Evolutionary conservation across 1,140 invertebrate genomes (phyloP).

Genomic region (Papilio glaucus): DNA sequence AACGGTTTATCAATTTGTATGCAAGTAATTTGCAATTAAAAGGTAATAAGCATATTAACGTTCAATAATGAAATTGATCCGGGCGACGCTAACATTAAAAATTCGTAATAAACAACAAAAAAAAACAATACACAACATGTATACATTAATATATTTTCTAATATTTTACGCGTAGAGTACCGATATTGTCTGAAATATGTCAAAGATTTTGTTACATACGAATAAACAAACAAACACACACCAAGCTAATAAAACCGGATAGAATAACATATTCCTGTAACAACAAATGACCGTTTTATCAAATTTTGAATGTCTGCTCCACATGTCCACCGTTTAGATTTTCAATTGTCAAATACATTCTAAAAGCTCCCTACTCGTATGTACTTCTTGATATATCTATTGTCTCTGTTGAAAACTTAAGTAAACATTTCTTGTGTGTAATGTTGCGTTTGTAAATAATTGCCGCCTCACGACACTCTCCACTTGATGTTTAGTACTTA

Average conservation of each 20-base stretch:
- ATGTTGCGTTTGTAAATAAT: background rate
- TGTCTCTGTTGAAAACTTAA: background rate
- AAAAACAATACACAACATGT: too few relatives aligned
- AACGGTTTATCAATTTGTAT: background rate
- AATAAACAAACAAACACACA: too few relatives aligned
- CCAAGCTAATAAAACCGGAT: too few relatives aligned
- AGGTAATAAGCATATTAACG: too few relatives aligned
- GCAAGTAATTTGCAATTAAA: too few relatives aligned
- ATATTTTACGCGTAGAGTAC: too few relatives aligned
- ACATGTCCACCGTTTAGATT: background rate
- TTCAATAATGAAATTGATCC: background rate
- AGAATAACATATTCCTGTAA: background rate
- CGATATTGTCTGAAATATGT: too few relatives aligned
- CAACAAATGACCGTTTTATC: background rate
- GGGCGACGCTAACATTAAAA: background rate
- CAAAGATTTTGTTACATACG: too few relatives aligned
- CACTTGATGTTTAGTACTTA: background rate
- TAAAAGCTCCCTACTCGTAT: slow-evolving; percentile 9
- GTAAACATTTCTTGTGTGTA: slow-evolving; percentile 15
- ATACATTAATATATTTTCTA: too few relatives aligned
- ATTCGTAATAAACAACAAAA: background rate
- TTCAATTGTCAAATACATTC: slow-evolving; percentile 42
- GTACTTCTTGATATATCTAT: background rate
- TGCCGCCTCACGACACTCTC: slow-evolving; percentile 3
- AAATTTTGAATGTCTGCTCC: background rate